Evolutionary conservation across 2,113 vertebrate species (phyloP), one percentile per base, ranked within the genome.

Genomic region (Archocentrus centrarchus): DNA sequence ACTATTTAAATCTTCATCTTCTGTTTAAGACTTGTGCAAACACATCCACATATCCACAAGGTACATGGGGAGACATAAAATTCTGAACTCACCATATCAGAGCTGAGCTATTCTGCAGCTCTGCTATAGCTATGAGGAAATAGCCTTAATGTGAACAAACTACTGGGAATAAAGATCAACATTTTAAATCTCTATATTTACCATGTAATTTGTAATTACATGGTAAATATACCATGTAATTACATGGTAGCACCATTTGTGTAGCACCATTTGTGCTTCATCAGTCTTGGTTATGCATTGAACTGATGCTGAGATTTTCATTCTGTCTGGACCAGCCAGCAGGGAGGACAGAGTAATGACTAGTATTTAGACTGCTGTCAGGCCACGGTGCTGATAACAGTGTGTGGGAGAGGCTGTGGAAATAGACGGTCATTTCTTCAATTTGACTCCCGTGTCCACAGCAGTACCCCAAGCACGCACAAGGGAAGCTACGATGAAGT

Each of bases 371-470:
- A 22, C 79, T 75, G 80, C 75, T 37, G 75, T 87, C 83, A 83
- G 68, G 53, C 5, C 55, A 59, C 47, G 75, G 70, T 39, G 78
- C 78, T 79, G 84, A 30, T 89, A 90, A 87, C 79, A 30, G 39
- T 85, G 59, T 77, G 64, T 62, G 55, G 50, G 86, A 83, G 85
- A 64, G 62, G 35, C 61, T 62, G 68, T 66, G 75, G 75, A 76
- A 81, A 89, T 39, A 70, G 24, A 68, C 79, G 70, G 88, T 83
- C 66, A 2, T 41, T 79, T 73, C 73, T 68, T 79, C 90, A 80
- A 44, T 85, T 37, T 73, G 60, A 86, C 58, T 63, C 41, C 0
- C 64, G 66, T 68, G 83, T 22, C 62, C 59, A 47, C 63, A 15
- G 53, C 30, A 75, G 37, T 59, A 70, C 30, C 44, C 13, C 18